Base-by-base conservation (phyloP, 2,888 invertebrate species). In the Adineta ricciae region DNA sequence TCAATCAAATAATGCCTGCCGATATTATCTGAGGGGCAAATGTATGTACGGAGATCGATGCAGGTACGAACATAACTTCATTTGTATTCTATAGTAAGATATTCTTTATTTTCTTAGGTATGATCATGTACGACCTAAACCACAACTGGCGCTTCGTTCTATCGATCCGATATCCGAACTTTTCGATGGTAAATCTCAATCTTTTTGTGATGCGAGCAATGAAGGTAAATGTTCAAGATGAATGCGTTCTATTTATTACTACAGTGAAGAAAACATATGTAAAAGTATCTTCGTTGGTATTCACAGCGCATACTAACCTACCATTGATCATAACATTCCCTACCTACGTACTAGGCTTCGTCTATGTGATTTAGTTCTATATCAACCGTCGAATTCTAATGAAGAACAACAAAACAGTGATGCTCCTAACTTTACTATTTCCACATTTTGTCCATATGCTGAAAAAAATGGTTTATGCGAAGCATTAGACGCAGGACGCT, bases 21-120 rank as follows among this genome's bases (percentile, higher is more conserved):
- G 88, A 36, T 92, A 88, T 87, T 91, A 90, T 86, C 87, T 90
- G 54, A 87, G 88, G 73, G 91, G 91, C 49, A 87, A 86, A n/a
- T 91, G 91, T 87, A 87, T 88, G 5, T 90, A 89, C 87, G 90
- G 89, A 83, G 88, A 88, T 8, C 86, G 87, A 54, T 90, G 90
- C 88, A 88, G 89, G 88, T 90, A 86, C 32, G 2, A 64, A 16
- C 14, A 8, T 5, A 19, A 50, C 5, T 64, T 64, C 32, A 32
- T 32, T 64, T n/a, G 14, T 64, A 46, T 8, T 46, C 46, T 46
- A 11, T 32, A 64, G 8, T 5, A 32, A 16, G 19, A 19, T 19
- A 64, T 19, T 32, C 32, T 14, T 36, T 32, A 32, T 3, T 64
- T 64, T 11, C 19, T 32, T 16, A 90, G 90, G 87, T 91, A 89